Percentiles rank a stretch among this genome's conserved stretches.
phyloP scores from a whole-genome alignment of 30 jellyfish, hydroid and myxozoan species.

The Chrysaora quinquecirrha region DNA sequence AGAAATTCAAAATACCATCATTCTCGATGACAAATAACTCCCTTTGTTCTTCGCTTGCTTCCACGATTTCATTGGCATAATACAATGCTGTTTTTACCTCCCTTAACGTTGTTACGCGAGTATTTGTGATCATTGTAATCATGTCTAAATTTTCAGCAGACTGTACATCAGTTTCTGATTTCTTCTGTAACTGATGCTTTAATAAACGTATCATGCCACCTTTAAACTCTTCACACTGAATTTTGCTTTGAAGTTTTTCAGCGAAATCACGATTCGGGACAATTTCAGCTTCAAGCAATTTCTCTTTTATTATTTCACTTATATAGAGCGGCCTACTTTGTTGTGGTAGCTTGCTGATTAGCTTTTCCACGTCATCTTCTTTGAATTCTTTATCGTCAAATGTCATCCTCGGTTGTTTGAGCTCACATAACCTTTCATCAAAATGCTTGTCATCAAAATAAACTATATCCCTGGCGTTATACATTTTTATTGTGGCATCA shows the following conservation, averaged over 20 bases:
- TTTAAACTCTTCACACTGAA: conserved; percentile 39
- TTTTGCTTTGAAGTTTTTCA: conserved; percentile 22
- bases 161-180: background rate
- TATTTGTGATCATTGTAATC: background rate
- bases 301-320: conserved; percentile 54
- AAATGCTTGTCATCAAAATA: conserved; percentile 56
- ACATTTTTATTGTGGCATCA: conserved; percentile 6
- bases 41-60: background rate
- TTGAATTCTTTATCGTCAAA: background rate
- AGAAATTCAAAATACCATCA: background rate
- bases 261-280: conserved; percentile 54
- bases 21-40: background rate
- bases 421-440: conserved; percentile 28
- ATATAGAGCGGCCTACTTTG: conserved; percentile 30
- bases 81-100: conserved; percentile 11
- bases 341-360: conserved; percentile 34
- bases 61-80: background rate
- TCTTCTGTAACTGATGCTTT: conserved; percentile 27
- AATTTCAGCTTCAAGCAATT: conserved; percentile 5
- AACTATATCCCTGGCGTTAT: conserved; percentile 36
- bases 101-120: background rate
- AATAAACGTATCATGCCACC: conserved; percentile 48
- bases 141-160: background rate
- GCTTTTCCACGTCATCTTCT: background rate
- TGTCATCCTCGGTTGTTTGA: conserved; percentile 26